Conservation (phyloP, 2,888 invertebrate genomes). For the Sphecodes monilicornis region DNA sequence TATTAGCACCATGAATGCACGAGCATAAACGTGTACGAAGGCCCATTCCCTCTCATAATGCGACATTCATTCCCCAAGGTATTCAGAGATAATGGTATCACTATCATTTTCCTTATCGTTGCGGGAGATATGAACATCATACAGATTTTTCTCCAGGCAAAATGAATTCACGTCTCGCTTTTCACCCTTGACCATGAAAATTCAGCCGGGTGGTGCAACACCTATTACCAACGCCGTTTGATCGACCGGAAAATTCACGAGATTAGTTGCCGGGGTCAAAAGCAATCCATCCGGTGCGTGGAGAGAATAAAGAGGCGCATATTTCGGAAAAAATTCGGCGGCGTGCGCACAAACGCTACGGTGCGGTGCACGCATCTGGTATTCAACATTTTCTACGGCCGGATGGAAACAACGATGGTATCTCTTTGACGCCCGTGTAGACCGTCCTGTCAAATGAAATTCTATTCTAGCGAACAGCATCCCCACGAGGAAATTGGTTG, state of each 20-base stretch:
- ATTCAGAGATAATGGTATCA: background rate
- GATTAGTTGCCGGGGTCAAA: background rate
- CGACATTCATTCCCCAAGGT: background rate
- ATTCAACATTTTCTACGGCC: conserved; percentile 66
- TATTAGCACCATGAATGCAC: background rate
- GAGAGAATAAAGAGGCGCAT: background rate
- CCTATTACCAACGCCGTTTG: background rate
- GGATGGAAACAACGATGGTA: conserved; percentile 52
- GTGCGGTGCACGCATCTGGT: conserved; percentile 59
- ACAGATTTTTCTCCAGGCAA: background rate
- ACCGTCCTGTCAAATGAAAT: conserved; percentile 5
- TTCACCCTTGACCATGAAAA: background rate
- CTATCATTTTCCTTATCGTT: background rate
- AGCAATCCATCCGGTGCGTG: background rate
- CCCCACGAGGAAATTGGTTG: background rate
- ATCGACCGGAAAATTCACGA: background rate
- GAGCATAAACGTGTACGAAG: background rate
- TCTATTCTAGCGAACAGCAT: background rate
- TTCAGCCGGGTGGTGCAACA: background rate
- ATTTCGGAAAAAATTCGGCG: background rate
- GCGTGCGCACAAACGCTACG: conserved; percentile 37
- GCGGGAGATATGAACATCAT: background rate
- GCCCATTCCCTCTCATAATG: background rate
- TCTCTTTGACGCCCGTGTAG: conserved; percentile 13
- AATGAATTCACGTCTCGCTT: background rate